phyloP scores from a whole-genome alignment of 2,113 vertebrate species.

The Alaudala cheleensis region DNA sequence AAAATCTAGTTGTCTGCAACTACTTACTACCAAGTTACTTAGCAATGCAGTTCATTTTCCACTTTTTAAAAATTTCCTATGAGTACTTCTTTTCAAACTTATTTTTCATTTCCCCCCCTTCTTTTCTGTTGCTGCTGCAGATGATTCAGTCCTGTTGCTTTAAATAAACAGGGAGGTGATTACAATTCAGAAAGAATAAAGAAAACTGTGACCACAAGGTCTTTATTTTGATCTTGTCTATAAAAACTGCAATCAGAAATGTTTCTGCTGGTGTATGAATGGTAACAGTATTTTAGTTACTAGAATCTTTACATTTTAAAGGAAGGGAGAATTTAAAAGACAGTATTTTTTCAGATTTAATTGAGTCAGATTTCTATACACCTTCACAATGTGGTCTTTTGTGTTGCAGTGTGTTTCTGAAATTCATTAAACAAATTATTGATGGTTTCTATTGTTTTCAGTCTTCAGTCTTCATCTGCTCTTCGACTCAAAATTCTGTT shows the following conservation, averaged over 20 bases:
- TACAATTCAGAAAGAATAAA: background rate
- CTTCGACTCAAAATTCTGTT: background rate
- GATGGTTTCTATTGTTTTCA: background rate
- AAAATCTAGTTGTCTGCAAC: background rate
- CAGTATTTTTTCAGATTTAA: background rate
- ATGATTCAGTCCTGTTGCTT: background rate
- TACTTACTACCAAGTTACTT: background rate
- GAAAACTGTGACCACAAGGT: background rate
- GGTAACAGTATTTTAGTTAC: background rate
- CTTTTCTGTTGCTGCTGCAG: background rate
- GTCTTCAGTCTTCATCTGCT: background rate
- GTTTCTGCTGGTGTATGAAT: background rate
- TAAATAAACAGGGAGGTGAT: background rate
- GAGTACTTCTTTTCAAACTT: fast-evolving
- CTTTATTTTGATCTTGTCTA: background rate
- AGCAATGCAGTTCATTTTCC: background rate
- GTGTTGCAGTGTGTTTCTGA: background rate
- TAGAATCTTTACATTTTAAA: background rate
- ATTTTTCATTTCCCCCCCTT: fast-evolving
- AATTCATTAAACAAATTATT: background rate
- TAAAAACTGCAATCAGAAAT: background rate
- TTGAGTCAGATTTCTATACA: background rate
- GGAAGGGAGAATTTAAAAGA: background rate
- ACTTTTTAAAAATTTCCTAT: background rate
- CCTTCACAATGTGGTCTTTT: background rate